Evolutionary conservation across 2,797 vertebrate genomes (phyloP).

Genomic region (Darevskia nairensis): DNA sequence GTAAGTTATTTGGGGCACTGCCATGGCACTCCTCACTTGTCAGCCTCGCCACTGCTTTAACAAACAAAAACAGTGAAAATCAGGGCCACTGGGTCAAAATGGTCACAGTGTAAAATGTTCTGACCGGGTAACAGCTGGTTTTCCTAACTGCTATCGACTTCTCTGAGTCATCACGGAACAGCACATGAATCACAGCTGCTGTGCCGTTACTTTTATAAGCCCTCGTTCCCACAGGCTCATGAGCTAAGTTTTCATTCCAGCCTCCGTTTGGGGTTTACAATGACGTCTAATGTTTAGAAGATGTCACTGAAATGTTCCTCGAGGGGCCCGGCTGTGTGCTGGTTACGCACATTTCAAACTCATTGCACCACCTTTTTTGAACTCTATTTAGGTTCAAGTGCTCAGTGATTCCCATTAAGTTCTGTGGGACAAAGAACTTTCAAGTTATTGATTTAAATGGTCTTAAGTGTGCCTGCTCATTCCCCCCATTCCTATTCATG

Average conservation of each 20-base stretch:
- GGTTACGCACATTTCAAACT: neutral
- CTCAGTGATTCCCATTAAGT: neutral
- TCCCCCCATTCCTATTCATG: too few species aligned
- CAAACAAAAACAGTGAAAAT: slow-evolving; percentile 11
- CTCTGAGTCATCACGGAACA: slow-evolving; percentile 20
- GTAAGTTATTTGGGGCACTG: neutral
- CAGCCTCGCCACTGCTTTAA: slow-evolving; percentile 11
- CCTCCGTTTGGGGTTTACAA: neutral
- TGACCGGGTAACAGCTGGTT: slow-evolving; percentile 4
- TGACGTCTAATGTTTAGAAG: neutral
- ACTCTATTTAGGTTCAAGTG: neutral
- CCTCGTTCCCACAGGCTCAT: neutral
- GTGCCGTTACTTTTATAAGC: neutral
- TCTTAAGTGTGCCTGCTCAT: neutral
- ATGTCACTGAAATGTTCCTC: neutral
- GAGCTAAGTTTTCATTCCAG: neutral
- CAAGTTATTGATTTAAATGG: neutral
- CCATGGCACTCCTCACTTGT: neutral
- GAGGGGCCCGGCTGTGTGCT: neutral
- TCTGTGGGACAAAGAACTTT: neutral
- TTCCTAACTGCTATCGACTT: slow-evolving; percentile 12
- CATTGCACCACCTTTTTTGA: neutral
- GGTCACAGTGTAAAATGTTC: slow-evolving; percentile 16
- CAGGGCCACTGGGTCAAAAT: slow-evolving; percentile 10
- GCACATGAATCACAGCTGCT: neutral